Base-by-base conservation (phyloP, 1,140 invertebrate species). In the Lasioglossum baleicum region DNA sequence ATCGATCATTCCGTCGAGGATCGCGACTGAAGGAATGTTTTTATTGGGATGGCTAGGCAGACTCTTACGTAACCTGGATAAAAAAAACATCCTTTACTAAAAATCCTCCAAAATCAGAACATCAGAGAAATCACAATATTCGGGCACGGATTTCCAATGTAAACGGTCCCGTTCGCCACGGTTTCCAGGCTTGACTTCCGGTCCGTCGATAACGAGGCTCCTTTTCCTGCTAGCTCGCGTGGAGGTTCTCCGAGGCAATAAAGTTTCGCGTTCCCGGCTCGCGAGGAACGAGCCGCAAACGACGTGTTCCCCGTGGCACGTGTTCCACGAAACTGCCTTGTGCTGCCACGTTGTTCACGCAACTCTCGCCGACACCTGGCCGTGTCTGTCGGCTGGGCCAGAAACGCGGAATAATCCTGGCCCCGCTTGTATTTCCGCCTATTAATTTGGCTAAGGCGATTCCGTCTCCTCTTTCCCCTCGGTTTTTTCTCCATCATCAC, bases 371-470 rank as follows among this genome's bases (percentile, higher is more conserved):
- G 56, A n/a, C 72, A 82, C 69, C 71, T 83, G 83, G 74, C 64
- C 64, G 35, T 26, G 51, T 61, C n/a, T 48, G 61, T 35, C 61
- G 80, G 68, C 74, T 86, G 84, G 80, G 76, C 11, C 63, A 72
- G 74, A 76, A 84, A 20, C 80, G 66, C 60, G 72, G 56, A 83
- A 85, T 85, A 83, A 85, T 84, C 79, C 75, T 44, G 61, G 65
- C 48, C 56, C 35, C 63, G 72, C 65, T 66, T 75, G 44, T 81
- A 87, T 83, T 90, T 89, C 86, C 86, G 86, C 84, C 85, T 88
- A 89, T 88, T 90, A 88, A 88, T 91, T 90, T 89, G 75, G 56
- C n/a, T 89, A 90, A 90, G 84, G 70, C 86, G 84, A 88, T 90
- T 87, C n/a, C 20, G 83, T 85, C 78, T 83, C 71, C 77, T 53